Evolutionary conservation across 2,797 vertebrate genomes (phyloP), one percentile per base, ranked within the genome.

Genomic region (Bovichtus diacanthus): DNA sequence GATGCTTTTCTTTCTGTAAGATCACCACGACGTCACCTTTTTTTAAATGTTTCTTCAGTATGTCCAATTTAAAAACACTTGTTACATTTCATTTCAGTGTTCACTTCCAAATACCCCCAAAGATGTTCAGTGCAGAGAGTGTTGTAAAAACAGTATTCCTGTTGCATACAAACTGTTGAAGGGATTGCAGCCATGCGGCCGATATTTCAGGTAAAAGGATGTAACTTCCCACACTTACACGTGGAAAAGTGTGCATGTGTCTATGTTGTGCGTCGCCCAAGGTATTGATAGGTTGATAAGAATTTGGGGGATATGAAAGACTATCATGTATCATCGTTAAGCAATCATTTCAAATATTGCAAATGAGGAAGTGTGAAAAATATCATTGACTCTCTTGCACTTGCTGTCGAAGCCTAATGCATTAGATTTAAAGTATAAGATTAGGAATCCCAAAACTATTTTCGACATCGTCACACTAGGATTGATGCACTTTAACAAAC

Each of bases 401-500:
- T 56, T 66, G 21, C 67, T 70, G 68, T 84, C n/a, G 55, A 18
- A 73, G 58, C 36, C 8, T 44, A 64, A 78, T 60, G 11, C 15
- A 21, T 47, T 51, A 46, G 66, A 60, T 76, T 58, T 63, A 39
- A 60, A 50, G 9, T 70, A n/a, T 46, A 46, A 67, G 12, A 72
- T 71, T 76, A 76, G 67, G 49, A 84, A 71, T 78, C 16, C 49
- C 27, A 56, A n/a, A 65, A 29, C 63, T 44, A 7, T 70, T 75
- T 76, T 69, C 7, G n/a, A 16, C 36, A 64, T 63, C 67, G 78
- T 84, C 80, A 88, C 65, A 9, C 66, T 79, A 83, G 62, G 78
- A 86, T 87, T 80, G 73, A 91, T 90, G 90, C 89, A 92, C 92
- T 93, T 93, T 91, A 89, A 81, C 29, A 10, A 62, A 79, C 77